These are phyloP conservation scores for Anas bernieri DNA, from an alignment of 2,797 vertebrate species.

Conservation along the genomic window DNA sequence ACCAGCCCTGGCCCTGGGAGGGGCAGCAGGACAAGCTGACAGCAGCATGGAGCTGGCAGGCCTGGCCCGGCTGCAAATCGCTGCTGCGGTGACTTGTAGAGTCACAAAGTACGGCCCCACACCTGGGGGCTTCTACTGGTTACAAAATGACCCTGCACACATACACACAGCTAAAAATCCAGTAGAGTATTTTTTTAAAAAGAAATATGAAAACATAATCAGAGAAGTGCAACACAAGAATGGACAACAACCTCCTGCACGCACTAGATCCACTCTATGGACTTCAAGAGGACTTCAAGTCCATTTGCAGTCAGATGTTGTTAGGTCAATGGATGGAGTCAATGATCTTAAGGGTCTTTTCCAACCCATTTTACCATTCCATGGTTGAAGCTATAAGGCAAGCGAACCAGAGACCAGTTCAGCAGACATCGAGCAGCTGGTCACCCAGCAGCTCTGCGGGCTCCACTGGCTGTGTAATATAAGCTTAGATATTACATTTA, in stretches of 20 bases:
- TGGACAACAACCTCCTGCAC: neutral
- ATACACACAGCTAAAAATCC: neutral
- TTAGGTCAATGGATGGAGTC: too few species aligned
- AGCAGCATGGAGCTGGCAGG: neutral
- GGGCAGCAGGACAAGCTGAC: neutral
- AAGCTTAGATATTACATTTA: too few species aligned
- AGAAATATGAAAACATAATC: neutral
- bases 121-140: neutral
- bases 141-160: neutral
- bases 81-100: rapidly evolving
- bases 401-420: neutral
- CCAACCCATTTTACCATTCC: too few species aligned
- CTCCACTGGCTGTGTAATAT: neutral
- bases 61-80: rapidly evolving
- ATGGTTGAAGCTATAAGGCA: neutral
- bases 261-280: too few species aligned
- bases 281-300: neutral
- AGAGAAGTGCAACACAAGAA: neutral
- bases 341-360: too few species aligned
- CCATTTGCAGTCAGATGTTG: neutral
- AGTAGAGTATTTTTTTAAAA: neutral
- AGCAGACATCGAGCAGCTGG: neutral
- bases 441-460: neutral
- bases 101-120: rapidly evolving
- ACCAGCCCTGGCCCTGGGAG: rapidly evolving